Percentiles rank a stretch among this genome's conserved stretches.
phyloP scores from a whole-genome alignment of 1,140 invertebrate species.

The Oppia nitens region DNA sequence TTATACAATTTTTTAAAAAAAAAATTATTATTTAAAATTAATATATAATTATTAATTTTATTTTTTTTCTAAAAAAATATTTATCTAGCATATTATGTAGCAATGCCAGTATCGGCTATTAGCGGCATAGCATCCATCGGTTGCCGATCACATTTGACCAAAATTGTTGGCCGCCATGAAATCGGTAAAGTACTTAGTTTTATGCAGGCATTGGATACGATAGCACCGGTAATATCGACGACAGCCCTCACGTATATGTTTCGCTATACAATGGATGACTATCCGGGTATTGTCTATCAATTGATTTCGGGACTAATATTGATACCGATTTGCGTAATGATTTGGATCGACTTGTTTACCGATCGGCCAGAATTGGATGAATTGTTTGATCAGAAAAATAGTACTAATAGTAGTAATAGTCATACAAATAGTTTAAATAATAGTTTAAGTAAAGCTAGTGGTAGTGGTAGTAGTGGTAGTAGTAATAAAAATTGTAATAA shows the following conservation, averaged over 20 bases:
- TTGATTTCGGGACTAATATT: neutral
- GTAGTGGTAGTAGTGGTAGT: no score
- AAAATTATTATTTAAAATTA: no score
- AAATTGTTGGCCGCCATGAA: slow-evolving; percentile 6
- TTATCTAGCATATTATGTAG: neutral
- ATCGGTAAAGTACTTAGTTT: slow-evolving; percentile 9
- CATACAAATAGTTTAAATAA: no score
- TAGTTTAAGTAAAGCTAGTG: no score
- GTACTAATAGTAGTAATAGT: no score
- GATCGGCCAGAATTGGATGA: neutral
- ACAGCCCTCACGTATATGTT: slow-evolving; percentile 2
- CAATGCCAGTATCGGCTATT: neutral
- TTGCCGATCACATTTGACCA: neutral
- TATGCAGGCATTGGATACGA: slow-evolving; percentile 3
- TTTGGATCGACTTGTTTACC: neutral
- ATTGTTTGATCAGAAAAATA: no score
- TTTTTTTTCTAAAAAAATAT: no score
- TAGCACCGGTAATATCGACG: neutral
- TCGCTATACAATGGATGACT: slow-evolving; percentile 2
- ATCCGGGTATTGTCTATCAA: neutral
- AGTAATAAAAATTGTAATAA: no score
- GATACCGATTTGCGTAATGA: neutral
- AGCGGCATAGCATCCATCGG: neutral
- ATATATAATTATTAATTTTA: no score
- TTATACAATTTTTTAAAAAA: no score